These are phyloP conservation scores for Tolmerus cingulatus DNA, from an alignment of 2,888 invertebrate species.

Conservation along the genomic window DNA sequence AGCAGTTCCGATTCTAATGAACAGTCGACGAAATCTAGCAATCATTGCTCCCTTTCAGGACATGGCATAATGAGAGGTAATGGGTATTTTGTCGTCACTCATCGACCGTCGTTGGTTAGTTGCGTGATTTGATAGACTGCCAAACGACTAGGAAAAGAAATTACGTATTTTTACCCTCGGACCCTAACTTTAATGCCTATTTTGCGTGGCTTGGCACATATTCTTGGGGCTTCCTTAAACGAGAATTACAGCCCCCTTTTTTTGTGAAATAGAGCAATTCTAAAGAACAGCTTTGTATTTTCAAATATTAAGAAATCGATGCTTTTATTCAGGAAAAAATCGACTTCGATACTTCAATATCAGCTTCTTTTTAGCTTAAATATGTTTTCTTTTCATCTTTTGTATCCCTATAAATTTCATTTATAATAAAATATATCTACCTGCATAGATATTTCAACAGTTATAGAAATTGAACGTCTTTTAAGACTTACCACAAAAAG, in stretches of 20 bases:
- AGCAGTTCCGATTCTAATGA: background rate
- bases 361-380: background rate
- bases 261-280: background rate
- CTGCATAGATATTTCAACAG: background rate
- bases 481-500: too few species aligned
- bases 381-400: background rate
- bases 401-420: background rate
- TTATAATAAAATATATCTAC: too few species aligned
- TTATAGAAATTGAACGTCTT: background rate
- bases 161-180: background rate
- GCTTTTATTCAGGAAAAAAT: background rate
- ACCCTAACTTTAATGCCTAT: background rate
- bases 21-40: background rate
- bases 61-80: background rate
- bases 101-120: background rate
- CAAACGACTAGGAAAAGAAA: background rate
- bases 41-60: background rate
- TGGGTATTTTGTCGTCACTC: background rate
- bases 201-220: background rate
- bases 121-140: background rate
- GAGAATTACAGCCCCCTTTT: background rate
- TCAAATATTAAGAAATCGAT: background rate
- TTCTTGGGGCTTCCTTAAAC: background rate
- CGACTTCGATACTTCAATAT: background rate
- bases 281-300: background rate